Conservation (phyloP, 2,888 invertebrate species). For the Cremastinae sp. region DNA sequence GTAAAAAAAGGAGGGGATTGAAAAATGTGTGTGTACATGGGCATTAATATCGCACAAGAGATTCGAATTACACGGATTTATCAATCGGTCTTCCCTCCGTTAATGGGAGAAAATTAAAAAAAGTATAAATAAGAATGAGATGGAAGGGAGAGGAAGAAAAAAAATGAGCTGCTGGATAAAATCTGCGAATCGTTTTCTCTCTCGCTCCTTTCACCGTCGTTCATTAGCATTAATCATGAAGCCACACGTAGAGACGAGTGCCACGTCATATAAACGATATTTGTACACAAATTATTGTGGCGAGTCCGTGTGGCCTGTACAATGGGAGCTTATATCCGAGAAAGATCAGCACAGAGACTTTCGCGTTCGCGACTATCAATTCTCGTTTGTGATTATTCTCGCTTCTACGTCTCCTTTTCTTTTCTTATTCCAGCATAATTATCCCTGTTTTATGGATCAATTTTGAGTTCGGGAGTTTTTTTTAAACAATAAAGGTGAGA, state of each 20-base stretch:
- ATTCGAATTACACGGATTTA: no score
- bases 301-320: background rate
- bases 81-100: background rate
- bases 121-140: no score
- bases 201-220: slow-evolving; percentile 43
- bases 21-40: no score
- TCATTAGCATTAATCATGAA: slow-evolving; percentile 57
- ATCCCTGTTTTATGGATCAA: no score
- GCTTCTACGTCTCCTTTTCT: slow-evolving; percentile 35
- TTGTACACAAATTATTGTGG: no score
- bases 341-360: slow-evolving; percentile 26
- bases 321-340: background rate
- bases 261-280: background rate
- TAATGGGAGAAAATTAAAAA: slow-evolving; percentile 3
- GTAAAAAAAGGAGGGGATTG: no score
- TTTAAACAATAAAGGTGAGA: no score
- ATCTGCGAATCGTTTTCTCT: slow-evolving; percentile 23
- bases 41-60: no score
- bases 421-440: no score
- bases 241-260: slow-evolving; percentile 4
- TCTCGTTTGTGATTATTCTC: slow-evolving; percentile 56
- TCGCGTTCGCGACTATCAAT: slow-evolving; percentile 50
- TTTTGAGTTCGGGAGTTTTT: no score
- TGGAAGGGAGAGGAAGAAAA: slow-evolving; percentile 1
- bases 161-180: slow-evolving; percentile 15